These are phyloP conservation scores for Paramormyrops kingsleyae DNA, from an alignment of 2,113 vertebrate species.

Conservation along the genomic window DNA sequence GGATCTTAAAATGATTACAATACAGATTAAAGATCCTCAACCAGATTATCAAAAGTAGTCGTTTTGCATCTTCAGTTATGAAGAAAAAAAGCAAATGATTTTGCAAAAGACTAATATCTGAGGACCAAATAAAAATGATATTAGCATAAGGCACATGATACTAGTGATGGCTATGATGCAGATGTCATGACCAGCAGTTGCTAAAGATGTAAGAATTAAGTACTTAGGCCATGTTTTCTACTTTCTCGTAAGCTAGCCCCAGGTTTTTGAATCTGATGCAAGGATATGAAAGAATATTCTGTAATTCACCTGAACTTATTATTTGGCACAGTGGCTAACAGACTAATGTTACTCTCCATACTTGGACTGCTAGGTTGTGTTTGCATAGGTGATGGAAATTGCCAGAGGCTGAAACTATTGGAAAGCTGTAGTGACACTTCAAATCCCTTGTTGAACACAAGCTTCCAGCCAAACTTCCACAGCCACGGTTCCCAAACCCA, in stretches of 20 bases:
- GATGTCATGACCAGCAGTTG: not conserved
- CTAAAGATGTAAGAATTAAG: not conserved
- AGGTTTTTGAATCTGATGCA: slow-evolving; percentile 5
- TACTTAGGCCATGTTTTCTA: not conserved
- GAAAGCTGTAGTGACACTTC: not conserved
- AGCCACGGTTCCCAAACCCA: not conserved
- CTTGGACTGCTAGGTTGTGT: not conserved
- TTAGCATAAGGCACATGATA: not conserved
- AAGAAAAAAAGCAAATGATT: not conserved
- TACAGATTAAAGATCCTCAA: not conserved
- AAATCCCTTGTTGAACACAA: not conserved
- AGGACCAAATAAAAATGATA: not conserved
- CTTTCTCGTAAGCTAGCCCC: not conserved
- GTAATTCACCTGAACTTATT: slow-evolving; percentile 1
- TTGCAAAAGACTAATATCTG: not conserved
- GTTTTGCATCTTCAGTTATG: not conserved
- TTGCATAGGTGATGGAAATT: not conserved
- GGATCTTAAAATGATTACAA: no score
- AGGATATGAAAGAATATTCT: not conserved
- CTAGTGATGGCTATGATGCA: not conserved
- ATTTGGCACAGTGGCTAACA: not conserved
- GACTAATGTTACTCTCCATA: not conserved
- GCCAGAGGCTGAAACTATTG: not conserved
- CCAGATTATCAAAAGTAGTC: not conserved
- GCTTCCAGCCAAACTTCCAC: not conserved